A percentile compares a stretch with the other conserved stretches of the same genome.
phyloP scores from a whole-genome alignment of 2,113 vertebrate species.

The Catagonus wagneri region DNA sequence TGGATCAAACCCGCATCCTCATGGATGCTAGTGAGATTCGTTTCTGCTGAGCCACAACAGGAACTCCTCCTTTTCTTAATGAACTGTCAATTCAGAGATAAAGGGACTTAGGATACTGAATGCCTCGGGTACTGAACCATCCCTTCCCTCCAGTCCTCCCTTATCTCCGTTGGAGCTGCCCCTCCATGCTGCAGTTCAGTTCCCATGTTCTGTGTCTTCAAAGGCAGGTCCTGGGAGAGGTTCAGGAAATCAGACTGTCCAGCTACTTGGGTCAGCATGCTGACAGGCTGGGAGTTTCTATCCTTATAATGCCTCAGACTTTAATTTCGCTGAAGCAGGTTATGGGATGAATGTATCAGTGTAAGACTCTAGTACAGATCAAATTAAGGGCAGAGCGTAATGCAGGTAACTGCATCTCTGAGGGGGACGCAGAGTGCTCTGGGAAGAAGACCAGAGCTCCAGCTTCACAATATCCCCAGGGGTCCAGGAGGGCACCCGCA shows the following conservation, averaged over 20 bases:
- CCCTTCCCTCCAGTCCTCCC: background rate
- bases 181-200: background rate
- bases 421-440: background rate
- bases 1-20: no score
- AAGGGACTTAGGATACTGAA: background rate
- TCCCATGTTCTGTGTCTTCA: background rate
- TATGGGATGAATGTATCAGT: background rate
- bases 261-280: background rate
- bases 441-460: background rate
- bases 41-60: no score
- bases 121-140: background rate
- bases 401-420: background rate
- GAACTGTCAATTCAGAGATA: constrained; percentile 6
- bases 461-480: background rate
- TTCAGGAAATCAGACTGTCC: background rate
- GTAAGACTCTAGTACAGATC: background rate
- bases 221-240: background rate
- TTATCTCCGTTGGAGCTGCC: background rate
- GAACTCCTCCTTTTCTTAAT: background rate
- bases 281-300: background rate
- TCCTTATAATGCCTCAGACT: background rate
- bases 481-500: background rate
- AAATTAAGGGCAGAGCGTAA: background rate
- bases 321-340: background rate
- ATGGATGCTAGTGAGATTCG: no score